Base-by-base conservation (phyloP, 92 coral and sea anemone genomes). In the Diadumene lineata region DNA sequence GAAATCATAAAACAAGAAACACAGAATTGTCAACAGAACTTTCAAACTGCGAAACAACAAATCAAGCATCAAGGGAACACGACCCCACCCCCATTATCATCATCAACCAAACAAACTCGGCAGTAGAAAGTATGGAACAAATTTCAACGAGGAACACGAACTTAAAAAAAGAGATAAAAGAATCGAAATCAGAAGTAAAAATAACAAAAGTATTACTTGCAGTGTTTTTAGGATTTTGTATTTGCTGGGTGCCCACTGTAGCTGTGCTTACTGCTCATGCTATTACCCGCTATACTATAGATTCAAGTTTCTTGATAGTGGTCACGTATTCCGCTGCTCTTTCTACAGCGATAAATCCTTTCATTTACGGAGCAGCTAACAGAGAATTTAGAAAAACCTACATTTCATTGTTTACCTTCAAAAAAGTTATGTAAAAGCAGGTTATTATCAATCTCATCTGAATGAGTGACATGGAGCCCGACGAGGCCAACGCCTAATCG, bases 371-470 rank as follows among this genome's bases (percentile, higher is more conserved):
- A 8, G 24, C 62, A 9, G 24, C 24, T 10, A 56, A 56, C 62
- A 56, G 62, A 56, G 62, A 56, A 6, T 56, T 56, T n/a, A 56
- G 62, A 25, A 56, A 56, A n/a, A 56, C 62, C 9, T 56, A 56
- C 62, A 44, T 44, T 44, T 9, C 51, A 44, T 8, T 44, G 17
- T 44, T 44, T 44, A 44, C 51, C 17, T 44, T 9, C 17, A 44
- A 44, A 44, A 44, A n/a, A n/a, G n/a, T n/a, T n/a, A n/a, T n/a
- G n/a, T n/a, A n/a, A n/a, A n/a, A n/a, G n/a, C n/a, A n/a, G n/a
- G n/a, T n/a, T n/a, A n/a, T n/a, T n/a, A n/a, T n/a, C n/a, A n/a
- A n/a, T n/a, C n/a, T n/a, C n/a, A n/a, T n/a, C n/a, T n/a, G n/a
- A n/a, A n/a, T n/a, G n/a, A n/a, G n/a, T n/a, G n/a, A n/a, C n/a